These are phyloP conservation scores for Macrosoma leucophasiata DNA, from an alignment of 2,888 invertebrate species.

Conservation along the genomic window DNA sequence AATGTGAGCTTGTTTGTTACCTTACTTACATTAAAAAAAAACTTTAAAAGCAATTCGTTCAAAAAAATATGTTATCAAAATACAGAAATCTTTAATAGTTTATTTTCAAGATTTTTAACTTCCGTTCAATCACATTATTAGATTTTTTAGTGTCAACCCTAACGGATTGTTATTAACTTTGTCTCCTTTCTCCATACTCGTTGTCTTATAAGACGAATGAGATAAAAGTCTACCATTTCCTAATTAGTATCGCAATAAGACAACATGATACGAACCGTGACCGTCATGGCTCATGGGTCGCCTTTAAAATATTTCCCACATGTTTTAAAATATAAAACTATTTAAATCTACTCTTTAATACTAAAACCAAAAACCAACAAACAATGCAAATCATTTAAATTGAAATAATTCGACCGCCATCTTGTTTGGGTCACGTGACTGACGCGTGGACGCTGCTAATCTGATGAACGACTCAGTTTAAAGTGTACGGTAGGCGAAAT, in stretches of 20 bases:
- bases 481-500: constrained; percentile 15
- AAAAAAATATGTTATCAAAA: constrained; percentile 1
- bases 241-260: too few species aligned
- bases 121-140: too few species aligned
- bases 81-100: constrained; percentile 8
- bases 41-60: too few species aligned
- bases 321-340: constrained; percentile 22
- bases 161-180: too few species aligned
- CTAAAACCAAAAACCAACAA: constrained; percentile 42
- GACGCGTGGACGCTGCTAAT: constrained; percentile 26
- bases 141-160: too few species aligned
- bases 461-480: constrained; percentile 26
- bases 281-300: background rate
- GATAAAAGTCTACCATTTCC: too few species aligned
- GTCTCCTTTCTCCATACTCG: too few species aligned
- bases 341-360: constrained; percentile 25
- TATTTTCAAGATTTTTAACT: constrained; percentile 7
- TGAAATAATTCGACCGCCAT: constrained; percentile 32
- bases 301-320: constrained; percentile 15
- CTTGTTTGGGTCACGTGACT: constrained; percentile 31
- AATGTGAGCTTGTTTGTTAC: too few species aligned
- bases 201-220: too few species aligned
- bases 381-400: constrained; percentile 43
- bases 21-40: too few species aligned
- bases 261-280: constrained; percentile 7